Conservation (phyloP, 2,888 invertebrate species). For the Cepaea hortensis region DNA sequence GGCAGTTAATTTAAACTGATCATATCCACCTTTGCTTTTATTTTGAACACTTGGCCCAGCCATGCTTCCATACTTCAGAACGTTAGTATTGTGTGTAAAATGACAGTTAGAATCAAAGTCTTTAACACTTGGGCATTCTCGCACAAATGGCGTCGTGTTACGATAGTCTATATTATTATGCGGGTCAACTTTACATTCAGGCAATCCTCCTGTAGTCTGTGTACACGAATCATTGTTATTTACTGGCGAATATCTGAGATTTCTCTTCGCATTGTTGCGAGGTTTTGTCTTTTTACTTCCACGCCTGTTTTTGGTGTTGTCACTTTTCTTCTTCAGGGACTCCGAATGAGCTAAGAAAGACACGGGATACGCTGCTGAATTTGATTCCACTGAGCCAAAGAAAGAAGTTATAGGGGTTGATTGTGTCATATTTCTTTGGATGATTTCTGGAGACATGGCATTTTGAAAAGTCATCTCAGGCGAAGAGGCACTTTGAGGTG, state of each 20-base stretch:
- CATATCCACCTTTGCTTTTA: background rate
- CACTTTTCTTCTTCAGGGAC: background rate
- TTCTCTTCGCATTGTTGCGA: constrained; percentile 2
- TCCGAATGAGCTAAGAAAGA: background rate
- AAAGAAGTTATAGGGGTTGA: constrained; percentile 2
- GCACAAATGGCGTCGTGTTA: background rate
- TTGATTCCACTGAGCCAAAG: background rate
- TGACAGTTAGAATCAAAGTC: background rate
- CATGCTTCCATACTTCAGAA: background rate
- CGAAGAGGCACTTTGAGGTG: too few relatives aligned
- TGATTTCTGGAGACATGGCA: background rate
- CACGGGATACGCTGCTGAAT: too few relatives aligned
- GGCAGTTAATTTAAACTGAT: too few relatives aligned
- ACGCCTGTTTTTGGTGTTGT: background rate
- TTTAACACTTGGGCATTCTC: background rate
- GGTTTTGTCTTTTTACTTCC: background rate
- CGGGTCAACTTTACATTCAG: background rate
- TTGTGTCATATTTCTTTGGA: background rate
- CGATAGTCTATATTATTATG: background rate
- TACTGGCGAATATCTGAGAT: constrained; percentile 6
- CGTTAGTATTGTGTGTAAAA: background rate
- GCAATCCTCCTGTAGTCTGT: background rate
- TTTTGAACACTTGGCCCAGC: too few relatives aligned
- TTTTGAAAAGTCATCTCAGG: background rate
- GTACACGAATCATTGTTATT: background rate